phyloP scores from a whole-genome alignment of 2,888 invertebrate species.

The Keiferia lycopersicella region DNA sequence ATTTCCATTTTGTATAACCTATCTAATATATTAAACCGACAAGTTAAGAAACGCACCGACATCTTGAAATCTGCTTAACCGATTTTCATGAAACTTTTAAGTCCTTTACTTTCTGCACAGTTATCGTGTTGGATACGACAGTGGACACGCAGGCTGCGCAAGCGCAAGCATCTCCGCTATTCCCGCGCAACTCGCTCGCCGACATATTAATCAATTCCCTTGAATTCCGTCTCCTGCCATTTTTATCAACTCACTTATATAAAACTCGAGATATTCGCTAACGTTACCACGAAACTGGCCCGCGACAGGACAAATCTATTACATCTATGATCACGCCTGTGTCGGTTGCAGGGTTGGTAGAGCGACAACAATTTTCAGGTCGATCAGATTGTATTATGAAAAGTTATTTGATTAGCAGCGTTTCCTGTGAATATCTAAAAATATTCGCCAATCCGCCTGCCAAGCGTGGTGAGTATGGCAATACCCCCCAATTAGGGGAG shows the following conservation, averaged over 20 bases:
- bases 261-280: conserved; percentile 12
- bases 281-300: not conserved
- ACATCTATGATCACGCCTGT: not conserved
- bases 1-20: too few species aligned
- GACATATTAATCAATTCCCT: conserved; percentile 44
- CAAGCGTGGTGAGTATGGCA: too few species aligned
- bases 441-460: too few species aligned
- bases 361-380: not conserved
- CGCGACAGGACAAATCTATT: not conserved
- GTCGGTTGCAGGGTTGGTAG: not conserved
- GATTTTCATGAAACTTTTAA: too few species aligned
- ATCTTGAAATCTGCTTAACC: too few species aligned
- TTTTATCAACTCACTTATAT: conserved; percentile 28
- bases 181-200: conserved; percentile 38
- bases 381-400: too few species aligned
- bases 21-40: too few species aligned
- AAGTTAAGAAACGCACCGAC: too few species aligned
- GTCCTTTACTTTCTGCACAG: too few species aligned
- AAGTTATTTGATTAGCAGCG: too few species aligned
- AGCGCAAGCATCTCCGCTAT: conserved; percentile 37
- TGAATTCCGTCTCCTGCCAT: conserved; percentile 33
- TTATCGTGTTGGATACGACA: not conserved
- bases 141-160: conserved; percentile 3
- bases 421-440: too few species aligned
- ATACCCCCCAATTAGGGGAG: too few species aligned